A percentile compares a stretch with the other conserved stretches of the same genome.
phyloP scores from a whole-genome alignment of 2,888 invertebrate genomes.

The Pheosia gnoma region DNA sequence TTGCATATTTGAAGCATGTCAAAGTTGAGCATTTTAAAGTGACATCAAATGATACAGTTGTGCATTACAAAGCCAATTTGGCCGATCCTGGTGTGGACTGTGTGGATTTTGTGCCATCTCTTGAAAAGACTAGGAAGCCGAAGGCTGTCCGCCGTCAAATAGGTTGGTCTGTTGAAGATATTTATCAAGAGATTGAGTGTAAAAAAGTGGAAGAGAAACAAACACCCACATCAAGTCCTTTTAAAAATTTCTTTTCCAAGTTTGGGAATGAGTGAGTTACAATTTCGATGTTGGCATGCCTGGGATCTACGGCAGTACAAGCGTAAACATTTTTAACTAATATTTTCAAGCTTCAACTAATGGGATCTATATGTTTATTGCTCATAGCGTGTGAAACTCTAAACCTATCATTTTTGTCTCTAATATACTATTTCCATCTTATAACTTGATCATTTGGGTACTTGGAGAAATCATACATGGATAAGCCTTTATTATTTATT shows the following conservation, averaged over 20 bases:
- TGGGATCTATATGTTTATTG: conserved; percentile 34
- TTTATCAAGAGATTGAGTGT: conserved; percentile 80
- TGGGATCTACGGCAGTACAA: conserved; percentile 47
- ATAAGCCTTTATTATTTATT: neutral
- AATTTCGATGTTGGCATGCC: conserved; percentile 68
- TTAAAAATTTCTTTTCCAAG: conserved; percentile 76
- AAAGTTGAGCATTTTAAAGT: conserved; percentile 63
- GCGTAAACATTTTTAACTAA: conserved; percentile 30
- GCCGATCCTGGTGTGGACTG: conserved; percentile 63
- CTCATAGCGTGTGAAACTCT: conserved; percentile 12
- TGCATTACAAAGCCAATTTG: conserved; percentile 56
- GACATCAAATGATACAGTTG: conserved; percentile 47
- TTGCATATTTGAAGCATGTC: conserved; percentile 68
- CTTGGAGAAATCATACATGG: neutral
- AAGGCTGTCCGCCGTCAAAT: conserved; percentile 75
- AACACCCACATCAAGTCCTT: conserved; percentile 72
- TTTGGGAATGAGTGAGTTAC: conserved; percentile 79
- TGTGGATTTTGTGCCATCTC: conserved; percentile 71
- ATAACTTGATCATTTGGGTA: neutral
- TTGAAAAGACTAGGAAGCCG: conserved; percentile 69
- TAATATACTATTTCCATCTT: neutral
- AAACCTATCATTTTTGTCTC: neutral
- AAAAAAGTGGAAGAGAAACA: conserved; percentile 69
- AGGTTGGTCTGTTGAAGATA: conserved; percentile 80
- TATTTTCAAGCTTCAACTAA: conserved; percentile 38